phyloP scores from a whole-genome alignment of 2,888 invertebrate genomes.

The Ophioninae sp. region DNA sequence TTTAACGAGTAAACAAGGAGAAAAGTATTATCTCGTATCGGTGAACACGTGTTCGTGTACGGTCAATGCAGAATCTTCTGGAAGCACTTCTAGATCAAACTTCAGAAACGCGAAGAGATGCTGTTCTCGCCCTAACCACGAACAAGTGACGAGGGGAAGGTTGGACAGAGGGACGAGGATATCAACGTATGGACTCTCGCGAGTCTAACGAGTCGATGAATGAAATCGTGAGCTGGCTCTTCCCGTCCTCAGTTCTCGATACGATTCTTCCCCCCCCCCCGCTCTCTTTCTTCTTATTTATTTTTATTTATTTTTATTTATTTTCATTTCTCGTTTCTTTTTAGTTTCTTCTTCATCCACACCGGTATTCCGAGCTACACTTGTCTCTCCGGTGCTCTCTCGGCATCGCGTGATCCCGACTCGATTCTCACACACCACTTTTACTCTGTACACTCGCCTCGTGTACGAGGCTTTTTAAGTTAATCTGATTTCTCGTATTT shows the following conservation, averaged over 20 bases:
- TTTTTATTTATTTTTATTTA: slow-evolving; percentile 17
- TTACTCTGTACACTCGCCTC: background rate
- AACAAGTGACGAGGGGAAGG: background rate
- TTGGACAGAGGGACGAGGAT: slow-evolving; percentile 4
- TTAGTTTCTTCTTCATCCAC: slow-evolving; percentile 3
- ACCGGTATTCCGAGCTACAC: slow-evolving; percentile 45
- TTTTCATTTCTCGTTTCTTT: background rate
- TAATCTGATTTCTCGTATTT: background rate
- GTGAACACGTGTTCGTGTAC: background rate
- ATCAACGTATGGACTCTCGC: slow-evolving; percentile 14
- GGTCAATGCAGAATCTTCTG: slow-evolving; percentile 11
- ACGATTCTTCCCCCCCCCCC: slow-evolving; percentile 29
- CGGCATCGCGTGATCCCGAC: slow-evolving; percentile 51
- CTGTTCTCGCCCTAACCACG: slow-evolving; percentile 5
- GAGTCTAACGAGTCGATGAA: slow-evolving; percentile 61
- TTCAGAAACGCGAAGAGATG: slow-evolving; percentile 22
- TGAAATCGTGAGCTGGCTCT: slow-evolving; percentile 60
- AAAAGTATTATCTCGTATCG: background rate
- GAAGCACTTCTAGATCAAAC: slow-evolving; percentile 23
- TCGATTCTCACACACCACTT: slow-evolving; percentile 41
- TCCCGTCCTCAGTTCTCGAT: slow-evolving; percentile 47
- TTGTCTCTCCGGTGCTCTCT: slow-evolving; percentile 46
- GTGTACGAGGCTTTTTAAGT: background rate
- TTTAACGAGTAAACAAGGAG: slow-evolving; percentile 52
- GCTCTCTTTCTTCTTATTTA: background rate